Evolutionary conservation across 2,888 invertebrate species (phyloP), one percentile per base, ranked within the genome.

Genomic region (Argyresthia goedartella): DNA sequence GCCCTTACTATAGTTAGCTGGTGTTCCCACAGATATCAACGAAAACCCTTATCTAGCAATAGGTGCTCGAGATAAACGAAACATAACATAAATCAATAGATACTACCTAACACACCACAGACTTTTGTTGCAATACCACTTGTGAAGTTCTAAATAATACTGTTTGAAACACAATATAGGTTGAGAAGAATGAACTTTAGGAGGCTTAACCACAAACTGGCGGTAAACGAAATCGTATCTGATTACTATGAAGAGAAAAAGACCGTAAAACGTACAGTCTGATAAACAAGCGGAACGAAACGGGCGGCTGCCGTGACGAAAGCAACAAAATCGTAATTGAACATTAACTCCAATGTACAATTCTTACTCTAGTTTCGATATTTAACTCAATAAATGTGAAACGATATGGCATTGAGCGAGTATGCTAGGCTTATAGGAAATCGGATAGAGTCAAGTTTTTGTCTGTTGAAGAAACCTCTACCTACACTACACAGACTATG

Each of bases 221-320:
- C 60, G 59, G 64, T 60, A 60, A 63, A 65, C 60, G 62, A 63
- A 66, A 61, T 62, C 57, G 61, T 67, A 69, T 76, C 67, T 63
- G 64, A 67, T 78, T 68, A 71, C 75, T 68, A 62, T 65, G 61
- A 68, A 76, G 39, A 43, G 33, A 73, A 78, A 75, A 76, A 71
- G 71, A 75, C 69, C 72, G 73, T 71, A 73, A 72, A 25, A 72
- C 64, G 57, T 60, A 73, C 71, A 74, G 63, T 69, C 71, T 70
- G 73, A 69, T 76, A 73, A 72, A 68, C 75, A 74, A 67, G 65
- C 69, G 67, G 70, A 69, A 72, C 72, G 63, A 63, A 68, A 59
- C 25, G 62, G 62, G 67, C 72, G 71, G 70, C 67, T 65, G 60
- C 52, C 51, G 62, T 70, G 71, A 73, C 73, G 72, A 73, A 73